Conservation (phyloP, 2,888 invertebrate species). For the Mythimna loreyi region DNA sequence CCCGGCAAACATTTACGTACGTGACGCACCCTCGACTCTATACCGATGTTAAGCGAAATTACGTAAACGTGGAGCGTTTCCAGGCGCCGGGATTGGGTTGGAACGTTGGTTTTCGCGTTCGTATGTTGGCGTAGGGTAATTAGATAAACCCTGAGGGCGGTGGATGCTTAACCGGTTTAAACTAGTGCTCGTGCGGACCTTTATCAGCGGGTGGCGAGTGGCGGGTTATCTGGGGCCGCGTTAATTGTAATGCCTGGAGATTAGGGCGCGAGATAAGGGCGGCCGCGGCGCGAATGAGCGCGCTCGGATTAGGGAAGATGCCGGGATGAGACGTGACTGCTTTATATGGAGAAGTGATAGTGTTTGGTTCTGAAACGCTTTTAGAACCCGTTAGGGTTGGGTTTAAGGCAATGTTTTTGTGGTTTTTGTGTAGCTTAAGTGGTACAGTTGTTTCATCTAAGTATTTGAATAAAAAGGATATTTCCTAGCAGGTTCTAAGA, state of each 20-base stretch:
- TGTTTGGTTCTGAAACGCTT: constrained; percentile 44
- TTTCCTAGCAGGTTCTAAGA: not conserved
- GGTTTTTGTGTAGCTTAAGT: constrained; percentile 4
- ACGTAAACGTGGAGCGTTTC: constrained; percentile 77
- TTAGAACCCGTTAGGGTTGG: constrained; percentile 32
- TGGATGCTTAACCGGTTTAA: constrained; percentile 89
- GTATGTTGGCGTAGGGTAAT: constrained; percentile 86
- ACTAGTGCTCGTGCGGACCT: constrained; percentile 86
- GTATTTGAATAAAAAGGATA: too few relatives aligned
- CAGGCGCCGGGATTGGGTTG: constrained; percentile 66
- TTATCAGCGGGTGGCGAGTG: constrained; percentile 90
- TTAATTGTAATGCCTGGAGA: constrained; percentile 90
- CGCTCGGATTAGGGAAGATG: constrained; percentile 75
- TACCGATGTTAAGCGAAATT: constrained; percentile 72
- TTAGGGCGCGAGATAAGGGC: constrained; percentile 86
- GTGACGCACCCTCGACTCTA: constrained; percentile 78
- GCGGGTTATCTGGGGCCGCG: constrained; percentile 89
- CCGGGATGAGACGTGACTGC: constrained; percentile 68
- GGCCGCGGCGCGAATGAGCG: constrained; percentile 66
- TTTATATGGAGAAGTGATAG: constrained; percentile 61
- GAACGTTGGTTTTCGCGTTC: constrained; percentile 71
- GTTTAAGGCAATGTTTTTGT: not conserved
- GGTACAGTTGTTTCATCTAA: not conserved
- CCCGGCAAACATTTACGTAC: constrained; percentile 85
- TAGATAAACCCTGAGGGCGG: constrained; percentile 89